Evolutionary conservation across 1,140 invertebrate genomes (phyloP), one percentile per base, ranked within the genome.

Genomic region (Harpegnathos saltator): DNA sequence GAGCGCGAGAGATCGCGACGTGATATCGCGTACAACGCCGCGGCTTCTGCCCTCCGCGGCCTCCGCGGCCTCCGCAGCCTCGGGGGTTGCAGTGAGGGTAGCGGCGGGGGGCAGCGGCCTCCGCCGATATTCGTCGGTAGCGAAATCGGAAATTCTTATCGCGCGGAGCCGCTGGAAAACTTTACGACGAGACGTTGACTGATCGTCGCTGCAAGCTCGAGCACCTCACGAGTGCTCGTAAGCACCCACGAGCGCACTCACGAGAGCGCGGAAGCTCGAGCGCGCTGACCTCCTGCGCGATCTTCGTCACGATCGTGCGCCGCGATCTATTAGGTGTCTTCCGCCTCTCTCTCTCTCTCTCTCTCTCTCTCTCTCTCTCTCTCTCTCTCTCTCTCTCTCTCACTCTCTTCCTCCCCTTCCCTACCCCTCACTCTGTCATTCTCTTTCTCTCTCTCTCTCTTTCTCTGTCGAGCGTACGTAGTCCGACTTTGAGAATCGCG

Each of bases 91-190:
- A n/a, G n/a, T n/a, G n/a, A n/a, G n/a, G n/a, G n/a, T n/a, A n/a
- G 38, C 4, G 38, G 11, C 3, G 11, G 38, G 11, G 38, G 9
- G 3, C 7, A 0, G 38, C 38, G 38, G 38, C 3, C 4, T 7
- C 11, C 38, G 22, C 29, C 26, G 58, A 44, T 7, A 11, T 15
- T 26, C 63, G 33, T 7, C 50, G 48, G 29, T 54, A 5, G 74
- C 48, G 50, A 65, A 29, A 75, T 75, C 73, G 26, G n/a, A 44
- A n/a, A 77, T 77, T 52, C 74, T 77, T 77, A 65, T 77, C 61
- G 59, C 59, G 59, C 58, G 22, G 73, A 38, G 73, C 61, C 59
- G 26, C 15, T 19, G 48, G 61, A 56, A 69, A 69, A 26, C 14
- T 38, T 71, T 38, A 22, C 29, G 22, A 78, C 61, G 62, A 58